Evolutionary conservation across 2,113 vertebrate genomes (phyloP), one percentile per base, ranked within the genome.

Genomic region (Rhadina sibilatrix): DNA sequence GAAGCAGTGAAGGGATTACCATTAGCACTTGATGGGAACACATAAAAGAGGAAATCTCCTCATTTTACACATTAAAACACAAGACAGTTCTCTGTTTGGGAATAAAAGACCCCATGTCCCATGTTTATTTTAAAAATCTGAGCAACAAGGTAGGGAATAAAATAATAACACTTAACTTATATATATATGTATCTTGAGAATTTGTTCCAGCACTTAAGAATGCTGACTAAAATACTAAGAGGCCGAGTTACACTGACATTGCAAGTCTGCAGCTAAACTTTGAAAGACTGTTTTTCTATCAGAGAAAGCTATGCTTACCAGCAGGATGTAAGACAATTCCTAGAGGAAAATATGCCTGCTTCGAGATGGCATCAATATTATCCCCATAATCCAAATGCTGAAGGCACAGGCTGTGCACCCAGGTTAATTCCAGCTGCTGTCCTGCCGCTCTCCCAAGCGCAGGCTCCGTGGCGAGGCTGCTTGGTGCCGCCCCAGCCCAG

Each of bases 401-500:
- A 21, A 89, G 19, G 6, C 33, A 53, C 33, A 38, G 21, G 30
- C 47, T 19, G 40, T 1, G 38, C n/a, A 20, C 11, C 25, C 3
- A 8, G 11, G 24, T 11, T 11, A 21, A 38, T 4, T 80, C 38
- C 72, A 83, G 44, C 35, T 8, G 40, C 56, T 12, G 42, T 10
- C 19, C n/a, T 6, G 7, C 3, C 25, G 38, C 13, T 1, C 3
- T 9, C 5, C 10, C 40, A n/a, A n/a, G 63, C 30, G 15, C 10
- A 8, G 46, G 31, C 37, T 37, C 56, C 31, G 2, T 0, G 66
- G 5, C 0, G 31, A 18, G 56, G 24, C 17, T 9, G 27, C 24
- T 4, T 0, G n/a, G 18, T 5, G 33, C 40, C 42, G 23, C 2
- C 12, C 27, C 81, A n/a, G 6, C 70, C 5, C 38, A 3, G 38